Percentiles rank a stretch among this genome's conserved stretches.
These are phyloP conservation scores for Amblyornis subalaris DNA, from an alignment of 2,113 vertebrate species.

Conservation along the genomic window DNA sequence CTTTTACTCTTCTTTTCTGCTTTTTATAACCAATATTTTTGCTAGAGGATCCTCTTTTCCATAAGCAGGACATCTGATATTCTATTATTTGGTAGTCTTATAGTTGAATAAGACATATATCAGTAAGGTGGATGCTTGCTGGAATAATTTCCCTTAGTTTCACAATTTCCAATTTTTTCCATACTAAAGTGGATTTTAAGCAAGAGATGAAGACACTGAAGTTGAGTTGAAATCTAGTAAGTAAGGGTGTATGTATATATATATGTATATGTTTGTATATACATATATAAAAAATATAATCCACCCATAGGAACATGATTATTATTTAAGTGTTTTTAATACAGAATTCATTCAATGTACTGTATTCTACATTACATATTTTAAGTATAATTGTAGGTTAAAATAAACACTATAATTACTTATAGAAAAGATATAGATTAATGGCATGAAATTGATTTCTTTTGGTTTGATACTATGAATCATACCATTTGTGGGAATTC, in stretches of 20 bases:
- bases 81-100: background rate
- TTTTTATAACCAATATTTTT: background rate
- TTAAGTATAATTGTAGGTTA: background rate
- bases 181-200: background rate
- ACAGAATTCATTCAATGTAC: background rate
- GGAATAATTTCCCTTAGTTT: background rate
- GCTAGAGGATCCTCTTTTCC: background rate
- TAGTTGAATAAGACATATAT: background rate
- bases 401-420: background rate
- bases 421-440: background rate
- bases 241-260: background rate
- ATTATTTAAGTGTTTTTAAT: background rate
- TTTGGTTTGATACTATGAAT: background rate
- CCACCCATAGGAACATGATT: background rate
- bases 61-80: background rate
- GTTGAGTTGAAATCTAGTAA: background rate
- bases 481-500: background rate
- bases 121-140: background rate
- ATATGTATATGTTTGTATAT: accelerated
- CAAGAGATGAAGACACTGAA: background rate
- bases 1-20: background rate
- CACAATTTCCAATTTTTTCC: background rate
- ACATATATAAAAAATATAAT: background rate
- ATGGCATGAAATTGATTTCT: background rate
- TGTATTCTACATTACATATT: background rate